Base-by-base conservation (phyloP, 2,797 vertebrate genomes). In the Falco novaeseelandiae region DNA sequence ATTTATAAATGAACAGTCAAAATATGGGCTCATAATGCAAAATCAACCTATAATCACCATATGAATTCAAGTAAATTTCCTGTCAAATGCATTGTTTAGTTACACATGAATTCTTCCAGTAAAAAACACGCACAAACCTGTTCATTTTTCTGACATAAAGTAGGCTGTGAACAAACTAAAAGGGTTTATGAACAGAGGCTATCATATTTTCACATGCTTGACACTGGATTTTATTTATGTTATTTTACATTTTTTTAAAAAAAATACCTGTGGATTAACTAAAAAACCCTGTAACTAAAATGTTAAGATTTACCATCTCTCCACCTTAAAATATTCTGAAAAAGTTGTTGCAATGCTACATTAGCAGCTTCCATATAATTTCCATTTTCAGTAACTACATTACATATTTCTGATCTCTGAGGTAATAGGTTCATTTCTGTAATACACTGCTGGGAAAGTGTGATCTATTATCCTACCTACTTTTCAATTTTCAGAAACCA, bases 171-270 rank as follows among this genome's bases (percentile, higher is more conserved):
- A 55, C 4, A 34, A 65, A 49, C 9, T 32, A 46, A 36, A 9
- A 26, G 70, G 10, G 21, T n/a, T 81, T 29, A 65, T 65, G 20
- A 70, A 55, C 26, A 55, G 19, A 26, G 8, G 17, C 9, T 22
- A 10, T 61, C 5, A 32, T 36, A 55, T 67, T 57, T 76, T 49
- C 2, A 1, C 69, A 29, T 38, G 15, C 18, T 14, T 59, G 12
- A 36, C 19, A 58, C 13, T 44, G 42, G 17, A 49, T 61, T 67
- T 88, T 66, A 32, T 40, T 57, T 44, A n/a, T 69, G 10, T 23
- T 59, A n/a, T 42, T 70, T 61, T 36, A 44, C 2, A 8, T n/a
- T 46, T 62, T n/a, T 21, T 1, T 40, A 3, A 0, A 0, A 42
- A 74, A 78, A 73, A 10, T 22, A 2, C 8, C 6, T 46, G 8